phyloP scores from a whole-genome alignment of 1,140 invertebrate species.

The Drosophila orosa region DNA sequence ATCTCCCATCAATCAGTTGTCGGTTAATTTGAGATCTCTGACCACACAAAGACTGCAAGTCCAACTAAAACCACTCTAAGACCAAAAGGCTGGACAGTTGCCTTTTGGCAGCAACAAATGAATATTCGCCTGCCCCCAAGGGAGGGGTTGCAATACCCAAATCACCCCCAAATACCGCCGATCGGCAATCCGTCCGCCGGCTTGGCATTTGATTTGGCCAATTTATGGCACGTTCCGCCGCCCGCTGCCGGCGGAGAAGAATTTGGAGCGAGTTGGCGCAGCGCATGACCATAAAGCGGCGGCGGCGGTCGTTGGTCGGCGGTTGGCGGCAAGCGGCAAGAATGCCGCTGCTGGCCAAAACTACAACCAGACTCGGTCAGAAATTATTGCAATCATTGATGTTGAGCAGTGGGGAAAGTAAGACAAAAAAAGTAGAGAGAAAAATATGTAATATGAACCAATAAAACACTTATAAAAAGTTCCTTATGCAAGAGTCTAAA shows the following conservation, averaged over 20 bases:
- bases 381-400: conserved; percentile 71
- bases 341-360: conserved; percentile 73
- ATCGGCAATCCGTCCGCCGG: conserved; percentile 58
- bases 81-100: not conserved
- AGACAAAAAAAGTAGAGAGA: not conserved
- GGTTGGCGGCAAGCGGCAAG: conserved; percentile 60
- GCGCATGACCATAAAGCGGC: conserved; percentile 77
- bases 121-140: conserved; percentile 16
- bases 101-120: conserved; percentile 13
- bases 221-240: conserved; percentile 82
- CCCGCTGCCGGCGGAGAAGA: conserved; percentile 42
- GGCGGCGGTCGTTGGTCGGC: conserved; percentile 34
- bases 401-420: conserved; percentile 1
- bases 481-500: too few relatives aligned
- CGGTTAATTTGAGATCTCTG: conserved; percentile 10
- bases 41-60: conserved; percentile 19
- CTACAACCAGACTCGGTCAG: conserved; percentile 42
- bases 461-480: not conserved
- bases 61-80: not conserved
- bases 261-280: conserved; percentile 72
- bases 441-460: too few relatives aligned
- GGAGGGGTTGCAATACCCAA: conserved; percentile 52
- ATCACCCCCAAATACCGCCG: conserved; percentile 50
- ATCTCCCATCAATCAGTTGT: not conserved
- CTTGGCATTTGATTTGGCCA: conserved; percentile 76